phyloP scores from a whole-genome alignment of 2,113 vertebrate species.

The Carlito syrichta region DNA sequence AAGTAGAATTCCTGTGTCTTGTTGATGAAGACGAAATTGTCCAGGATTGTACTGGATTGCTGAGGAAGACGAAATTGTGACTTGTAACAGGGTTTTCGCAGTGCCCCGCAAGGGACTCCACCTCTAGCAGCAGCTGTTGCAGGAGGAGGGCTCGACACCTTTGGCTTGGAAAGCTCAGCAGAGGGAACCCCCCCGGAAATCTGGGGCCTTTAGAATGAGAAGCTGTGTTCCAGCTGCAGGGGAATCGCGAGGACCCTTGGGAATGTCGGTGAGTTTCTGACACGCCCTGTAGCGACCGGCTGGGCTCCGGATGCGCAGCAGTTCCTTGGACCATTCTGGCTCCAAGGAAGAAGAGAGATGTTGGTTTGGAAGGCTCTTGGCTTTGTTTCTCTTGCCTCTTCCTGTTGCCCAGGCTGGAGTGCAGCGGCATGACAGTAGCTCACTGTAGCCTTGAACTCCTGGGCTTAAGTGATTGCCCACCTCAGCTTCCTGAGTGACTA shows the following conservation, averaged over 20 bases:
- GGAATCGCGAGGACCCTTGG: not conserved
- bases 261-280: not conserved
- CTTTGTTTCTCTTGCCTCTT: not conserved
- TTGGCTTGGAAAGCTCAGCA: not conserved
- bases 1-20: not conserved
- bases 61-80: not conserved
- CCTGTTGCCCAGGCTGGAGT: too few relatives aligned
- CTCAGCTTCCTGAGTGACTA: too few relatives aligned
- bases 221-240: not conserved
- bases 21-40: not conserved
- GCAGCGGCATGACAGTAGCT: too few relatives aligned
- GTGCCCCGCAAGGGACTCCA: not conserved
- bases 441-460: too few relatives aligned
- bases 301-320: not conserved
- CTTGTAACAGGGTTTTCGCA: not conserved
- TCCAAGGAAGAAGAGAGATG: not conserved
- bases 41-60: too few relatives aligned
- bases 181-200: not conserved
- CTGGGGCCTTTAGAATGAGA: not conserved
- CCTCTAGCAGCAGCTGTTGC: not conserved
- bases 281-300: not conserved
- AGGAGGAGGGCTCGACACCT: not conserved
- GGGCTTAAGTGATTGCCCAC: too few relatives aligned
- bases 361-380: not conserved
- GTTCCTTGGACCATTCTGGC: not conserved